Evolutionary conservation across 1,140 invertebrate species (phyloP).

Genomic region (Drosophila nannoptera): DNA sequence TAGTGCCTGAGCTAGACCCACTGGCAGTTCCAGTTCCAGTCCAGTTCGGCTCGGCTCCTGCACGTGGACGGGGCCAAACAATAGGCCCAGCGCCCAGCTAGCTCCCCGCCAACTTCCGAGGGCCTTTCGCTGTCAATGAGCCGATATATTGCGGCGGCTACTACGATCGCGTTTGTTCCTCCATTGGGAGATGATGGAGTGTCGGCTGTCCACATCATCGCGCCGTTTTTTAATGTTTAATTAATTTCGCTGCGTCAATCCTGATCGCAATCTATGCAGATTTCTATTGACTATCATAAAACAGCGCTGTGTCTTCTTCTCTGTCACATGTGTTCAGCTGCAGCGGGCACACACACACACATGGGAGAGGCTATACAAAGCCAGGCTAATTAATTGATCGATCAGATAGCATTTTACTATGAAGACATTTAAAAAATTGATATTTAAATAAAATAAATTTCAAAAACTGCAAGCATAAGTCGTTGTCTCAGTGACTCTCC

Average conservation of each 20-base stretch:
- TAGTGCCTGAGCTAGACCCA: too few relatives aligned
- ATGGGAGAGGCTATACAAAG: slow-evolving; percentile 39
- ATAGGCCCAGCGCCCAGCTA: neutral
- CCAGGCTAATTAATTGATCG: slow-evolving; percentile 70
- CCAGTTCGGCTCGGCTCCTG: slow-evolving; percentile 21
- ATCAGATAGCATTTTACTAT: slow-evolving; percentile 71
- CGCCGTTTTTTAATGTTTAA: slow-evolving; percentile 64
- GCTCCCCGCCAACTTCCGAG: neutral
- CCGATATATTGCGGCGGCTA: neutral
- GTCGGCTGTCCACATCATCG: slow-evolving; percentile 55
- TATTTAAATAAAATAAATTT: slow-evolving; percentile 66
- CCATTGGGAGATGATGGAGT: slow-evolving; percentile 50
- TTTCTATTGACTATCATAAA: slow-evolving; percentile 42
- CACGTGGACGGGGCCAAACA: slow-evolving; percentile 18
- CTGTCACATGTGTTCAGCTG: slow-evolving; percentile 14
- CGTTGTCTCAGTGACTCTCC: slow-evolving; percentile 30
- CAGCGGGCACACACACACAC: slow-evolving; percentile 18
- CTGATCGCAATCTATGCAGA: slow-evolving; percentile 71
- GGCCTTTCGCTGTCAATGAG: neutral
- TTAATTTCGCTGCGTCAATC: slow-evolving; percentile 56
- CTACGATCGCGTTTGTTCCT: neutral
- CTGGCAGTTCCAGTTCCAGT: slow-evolving; percentile 38
- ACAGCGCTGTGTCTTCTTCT: slow-evolving; percentile 22
- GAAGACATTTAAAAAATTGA: slow-evolving; percentile 68
- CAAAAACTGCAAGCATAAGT: slow-evolving; percentile 45